Evolutionary conservation across 2,888 invertebrate species (phyloP), one percentile per base, ranked within the genome.

Genomic region (Ormyrus pomaceus): DNA sequence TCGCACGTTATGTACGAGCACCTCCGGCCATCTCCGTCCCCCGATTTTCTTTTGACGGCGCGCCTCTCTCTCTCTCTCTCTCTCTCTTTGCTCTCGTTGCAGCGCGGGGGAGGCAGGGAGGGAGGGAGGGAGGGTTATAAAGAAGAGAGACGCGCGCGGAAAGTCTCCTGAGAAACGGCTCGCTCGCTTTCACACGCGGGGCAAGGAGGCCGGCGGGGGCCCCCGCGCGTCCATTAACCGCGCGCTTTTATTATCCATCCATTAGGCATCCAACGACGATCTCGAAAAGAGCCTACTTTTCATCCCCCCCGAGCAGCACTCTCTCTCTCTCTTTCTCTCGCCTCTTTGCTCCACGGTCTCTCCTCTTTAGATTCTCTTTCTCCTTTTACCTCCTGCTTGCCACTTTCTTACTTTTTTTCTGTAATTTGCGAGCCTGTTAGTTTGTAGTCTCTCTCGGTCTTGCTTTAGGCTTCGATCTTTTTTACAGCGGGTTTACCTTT

Each of bases 231-330:
- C 79, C 75, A 79, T 79, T 79, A 75, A 48, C 58, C 19, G 68
- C 46, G n/a, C 74, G 51, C 75, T 62, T 70, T 70, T 58, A 74
- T 59, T 74, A 68, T 66, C 75, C 71, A 71, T 80, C 76, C 76
- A 80, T 76, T 80, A 76, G 76, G 59, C 61, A 59, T 68, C 71
- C 61, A 51, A 50, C 73, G 66, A 59, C 77, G 64, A 66, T 65
- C 59, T 59, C 46, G 45, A 77, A 77, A 77, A 53, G 77, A 62
- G 19, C 68, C 74, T 51, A 68, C 75, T 78, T 78, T 78, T 75
- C 68, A 78, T 69, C 46, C 69, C 64, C 53, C 19, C 19, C 9
- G 48, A 48, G 8, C 46, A 53, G 66, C 46, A 46, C 64, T 64
- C 46, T 58, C 56, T 19, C 50, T 56, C 50, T 58, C 55, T 59